phyloP scores from a whole-genome alignment of 2,888 invertebrate genomes.

The Cheilosia soror region DNA sequence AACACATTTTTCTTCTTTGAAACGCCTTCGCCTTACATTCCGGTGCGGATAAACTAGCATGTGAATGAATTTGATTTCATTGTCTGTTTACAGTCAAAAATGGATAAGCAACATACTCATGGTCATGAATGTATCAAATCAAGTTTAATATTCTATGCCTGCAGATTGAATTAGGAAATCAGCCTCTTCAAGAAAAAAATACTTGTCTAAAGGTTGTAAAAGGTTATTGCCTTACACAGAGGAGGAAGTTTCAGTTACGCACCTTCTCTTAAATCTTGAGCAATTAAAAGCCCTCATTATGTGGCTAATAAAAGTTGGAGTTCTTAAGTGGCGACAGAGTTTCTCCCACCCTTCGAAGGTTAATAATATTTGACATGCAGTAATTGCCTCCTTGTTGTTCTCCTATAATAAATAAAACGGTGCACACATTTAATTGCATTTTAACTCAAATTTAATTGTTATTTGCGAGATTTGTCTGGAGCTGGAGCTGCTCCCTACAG shows the following conservation, averaged over 20 bases:
- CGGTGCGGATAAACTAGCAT: conserved; percentile 20
- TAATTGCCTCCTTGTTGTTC: conserved; percentile 38
- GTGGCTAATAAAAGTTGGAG: conserved; percentile 46
- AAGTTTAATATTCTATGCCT: conserved; percentile 30
- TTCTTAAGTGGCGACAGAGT: conserved; percentile 65
- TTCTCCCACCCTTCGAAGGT: conserved; percentile 19
- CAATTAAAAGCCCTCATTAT: conserved; percentile 58
- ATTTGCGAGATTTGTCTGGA: conserved; percentile 40
- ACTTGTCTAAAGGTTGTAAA: neutral
- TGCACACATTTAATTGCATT: conserved; percentile 57
- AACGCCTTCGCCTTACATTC: conserved; percentile 35
- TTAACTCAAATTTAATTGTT: conserved; percentile 64
- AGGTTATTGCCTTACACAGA: neutral
- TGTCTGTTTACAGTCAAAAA: conserved; percentile 26
- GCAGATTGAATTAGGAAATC: conserved; percentile 39
- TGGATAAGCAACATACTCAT: neutral
- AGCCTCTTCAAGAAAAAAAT: neutral
- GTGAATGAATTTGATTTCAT: conserved; percentile 53
- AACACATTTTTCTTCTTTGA: conserved; percentile 42
- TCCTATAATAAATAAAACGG: conserved; percentile 16
- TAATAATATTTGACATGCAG: conserved; percentile 44
- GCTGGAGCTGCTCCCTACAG: conserved; percentile 29
- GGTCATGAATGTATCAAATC: conserved; percentile 43
- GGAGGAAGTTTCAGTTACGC: conserved; percentile 33
- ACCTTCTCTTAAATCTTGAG: conserved; percentile 19